A percentile compares a stretch with the other conserved stretches of the same genome.
phyloP scores from a whole-genome alignment of 2,797 vertebrate species.

The Ptychobarbus kaznakovi region DNA sequence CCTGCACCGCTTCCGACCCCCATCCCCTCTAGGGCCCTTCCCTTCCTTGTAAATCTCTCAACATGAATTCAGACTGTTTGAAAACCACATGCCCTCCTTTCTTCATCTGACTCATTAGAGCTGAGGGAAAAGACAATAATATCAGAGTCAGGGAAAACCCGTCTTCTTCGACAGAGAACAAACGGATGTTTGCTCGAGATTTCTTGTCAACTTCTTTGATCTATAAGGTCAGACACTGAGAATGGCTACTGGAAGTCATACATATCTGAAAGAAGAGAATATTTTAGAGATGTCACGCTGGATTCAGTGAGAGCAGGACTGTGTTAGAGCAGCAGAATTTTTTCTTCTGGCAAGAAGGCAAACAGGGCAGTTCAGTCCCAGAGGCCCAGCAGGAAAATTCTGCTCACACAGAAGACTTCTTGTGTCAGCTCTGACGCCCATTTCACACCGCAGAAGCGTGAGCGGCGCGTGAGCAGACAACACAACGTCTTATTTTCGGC shows the following conservation, averaged over 20 bases:
- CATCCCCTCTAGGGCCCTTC: slow-evolving; percentile 3
- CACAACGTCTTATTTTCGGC: too few species aligned
- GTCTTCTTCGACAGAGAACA: background rate
- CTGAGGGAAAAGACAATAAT: slow-evolving; percentile 36
- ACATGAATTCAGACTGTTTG: slow-evolving; percentile 40
- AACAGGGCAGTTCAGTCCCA: slow-evolving; percentile 27
- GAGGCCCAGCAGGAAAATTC: slow-evolving; percentile 35
- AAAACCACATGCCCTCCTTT: slow-evolving; percentile 23
- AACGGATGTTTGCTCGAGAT: background rate
- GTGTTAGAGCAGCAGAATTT: slow-evolving; percentile 27
- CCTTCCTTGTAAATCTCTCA: slow-evolving; percentile 40
- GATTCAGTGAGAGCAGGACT: slow-evolving; percentile 23
- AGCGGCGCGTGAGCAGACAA: too few species aligned
- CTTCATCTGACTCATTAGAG: slow-evolving; percentile 60
- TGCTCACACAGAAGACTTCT: slow-evolving; percentile 26
- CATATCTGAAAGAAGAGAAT: slow-evolving; percentile 7
- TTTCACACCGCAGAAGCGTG: too few species aligned
- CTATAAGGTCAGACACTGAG: background rate
- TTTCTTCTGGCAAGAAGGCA: slow-evolving; percentile 23
- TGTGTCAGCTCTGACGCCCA: slow-evolving; percentile 18
- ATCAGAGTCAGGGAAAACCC: slow-evolving; percentile 41
- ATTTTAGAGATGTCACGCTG: slow-evolving; percentile 7
- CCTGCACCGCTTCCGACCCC: slow-evolving; percentile 71
- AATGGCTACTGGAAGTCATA: background rate
- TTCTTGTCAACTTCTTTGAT: background rate